Conservation (phyloP, 2,888 invertebrate genomes). For the Lepidocyrtinus sp. region DNA sequence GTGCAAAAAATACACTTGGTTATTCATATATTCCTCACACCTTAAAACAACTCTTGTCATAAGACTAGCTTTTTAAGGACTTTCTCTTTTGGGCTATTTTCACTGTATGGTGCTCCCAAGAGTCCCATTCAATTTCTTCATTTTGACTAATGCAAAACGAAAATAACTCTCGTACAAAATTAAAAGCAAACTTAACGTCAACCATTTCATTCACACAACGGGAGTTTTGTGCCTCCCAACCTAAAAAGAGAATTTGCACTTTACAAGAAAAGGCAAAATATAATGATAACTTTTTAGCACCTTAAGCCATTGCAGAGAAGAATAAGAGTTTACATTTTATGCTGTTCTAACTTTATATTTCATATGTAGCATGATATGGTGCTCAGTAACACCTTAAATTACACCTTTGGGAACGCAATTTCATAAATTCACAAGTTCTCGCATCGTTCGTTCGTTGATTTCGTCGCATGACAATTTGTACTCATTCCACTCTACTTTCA, state of each 20-base stretch:
- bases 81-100: too few relatives aligned
- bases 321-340: neutral
- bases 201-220: neutral
- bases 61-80: too few relatives aligned
- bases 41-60: too few relatives aligned
- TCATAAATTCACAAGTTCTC: conserved; percentile 9
- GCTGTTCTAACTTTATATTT: neutral
- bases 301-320: neutral
- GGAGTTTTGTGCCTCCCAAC: neutral
- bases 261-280: neutral
- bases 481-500: neutral
- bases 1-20: too few relatives aligned
- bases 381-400: neutral
- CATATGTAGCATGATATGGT: neutral
- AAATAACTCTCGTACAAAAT: conserved; percentile 4
- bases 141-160: neutral
- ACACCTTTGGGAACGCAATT: neutral
- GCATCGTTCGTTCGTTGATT: neutral
- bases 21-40: too few relatives aligned
- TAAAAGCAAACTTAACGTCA: neutral
- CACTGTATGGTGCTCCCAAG: neutral
- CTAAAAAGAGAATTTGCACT: neutral
- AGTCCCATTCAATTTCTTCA: conserved; percentile 12
- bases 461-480: neutral
- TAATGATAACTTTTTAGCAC: neutral